Conservation (phyloP, 2,113 vertebrate species). For the Vombatus ursinus region DNA sequence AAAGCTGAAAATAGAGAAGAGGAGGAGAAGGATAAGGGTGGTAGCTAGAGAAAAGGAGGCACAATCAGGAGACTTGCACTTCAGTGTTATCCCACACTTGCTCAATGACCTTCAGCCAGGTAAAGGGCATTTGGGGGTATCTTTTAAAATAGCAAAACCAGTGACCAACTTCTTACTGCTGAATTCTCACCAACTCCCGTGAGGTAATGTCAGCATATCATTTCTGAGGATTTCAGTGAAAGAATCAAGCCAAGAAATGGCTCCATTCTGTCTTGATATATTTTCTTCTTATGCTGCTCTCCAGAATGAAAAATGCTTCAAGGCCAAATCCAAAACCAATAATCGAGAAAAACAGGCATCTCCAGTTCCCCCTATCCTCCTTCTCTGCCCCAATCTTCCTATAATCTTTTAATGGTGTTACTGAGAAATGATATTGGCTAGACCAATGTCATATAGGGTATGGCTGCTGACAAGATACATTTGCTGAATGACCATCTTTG, state of each 20-base stretch:
- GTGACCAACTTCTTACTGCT: neutral
- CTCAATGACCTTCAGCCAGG: neutral
- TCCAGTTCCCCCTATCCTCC: neutral
- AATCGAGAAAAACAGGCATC: neutral
- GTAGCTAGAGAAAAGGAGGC: neutral
- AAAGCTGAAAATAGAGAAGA: neutral
- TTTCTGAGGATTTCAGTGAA: neutral
- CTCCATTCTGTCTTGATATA: neutral
- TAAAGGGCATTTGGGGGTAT: neutral
- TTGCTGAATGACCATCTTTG: neutral
- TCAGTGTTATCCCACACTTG: neutral
- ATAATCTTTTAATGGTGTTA: neutral
- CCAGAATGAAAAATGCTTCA: neutral
- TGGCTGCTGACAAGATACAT: neutral
- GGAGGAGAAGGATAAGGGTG: neutral
- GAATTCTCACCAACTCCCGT: neutral
- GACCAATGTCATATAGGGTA: neutral
- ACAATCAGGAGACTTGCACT: rapidly evolving
- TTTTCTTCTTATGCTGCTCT: neutral
- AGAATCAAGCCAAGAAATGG: neutral
- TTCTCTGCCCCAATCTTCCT: neutral
- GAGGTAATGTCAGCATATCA: neutral
- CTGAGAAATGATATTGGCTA: neutral
- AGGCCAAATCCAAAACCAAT: rapidly evolving
- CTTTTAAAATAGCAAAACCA: neutral